A percentile compares a stretch with the other conserved stretches of the same genome.
Evolutionary conservation across 2,888 invertebrate genomes (phyloP).

Genomic region (Prosopocoilus inquinatus): DNA sequence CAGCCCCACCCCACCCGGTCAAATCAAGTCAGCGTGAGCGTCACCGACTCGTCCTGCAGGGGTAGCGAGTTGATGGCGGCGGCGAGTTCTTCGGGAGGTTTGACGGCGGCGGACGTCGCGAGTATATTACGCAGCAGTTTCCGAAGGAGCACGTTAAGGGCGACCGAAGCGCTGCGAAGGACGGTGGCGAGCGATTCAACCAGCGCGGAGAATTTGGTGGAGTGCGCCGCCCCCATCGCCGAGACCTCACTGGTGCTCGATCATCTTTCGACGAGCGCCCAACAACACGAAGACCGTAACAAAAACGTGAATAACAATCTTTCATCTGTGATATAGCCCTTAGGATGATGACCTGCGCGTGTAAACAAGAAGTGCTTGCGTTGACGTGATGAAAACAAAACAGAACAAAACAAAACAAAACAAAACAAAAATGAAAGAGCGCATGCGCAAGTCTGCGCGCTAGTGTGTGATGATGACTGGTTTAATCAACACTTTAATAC

Average conservation of each 20-base stretch:
- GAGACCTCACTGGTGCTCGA: constrained; percentile 48
- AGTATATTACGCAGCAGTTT: constrained; percentile 59
- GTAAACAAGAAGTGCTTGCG: no score
- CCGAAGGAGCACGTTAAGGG: constrained; percentile 50
- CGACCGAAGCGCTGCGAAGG: constrained; percentile 41
- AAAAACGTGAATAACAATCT: constrained; percentile 36
- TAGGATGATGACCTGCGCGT: neutral
- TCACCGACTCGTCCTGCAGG: constrained; percentile 25
- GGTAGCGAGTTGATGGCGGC: constrained; percentile 1
- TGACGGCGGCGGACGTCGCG: constrained; percentile 60
- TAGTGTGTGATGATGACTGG: no score
- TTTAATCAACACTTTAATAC: no score
- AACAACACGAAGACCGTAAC: constrained; percentile 19
- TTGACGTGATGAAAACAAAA: no score
- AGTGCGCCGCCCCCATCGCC: constrained; percentile 61
- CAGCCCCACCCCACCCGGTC: constrained; percentile 25
- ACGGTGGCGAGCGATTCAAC: constrained; percentile 28
- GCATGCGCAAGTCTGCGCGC: no score
- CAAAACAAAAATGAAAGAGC: no score
- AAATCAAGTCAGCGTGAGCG: constrained; percentile 17
- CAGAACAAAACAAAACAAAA: no score
- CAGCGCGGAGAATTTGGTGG: constrained; percentile 61
- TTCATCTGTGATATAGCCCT: constrained; percentile 47
- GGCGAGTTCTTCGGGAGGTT: constrained; percentile 40
- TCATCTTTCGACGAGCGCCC: constrained; percentile 30